Evolutionary conservation across 2,113 vertebrate species (phyloP).

Genomic region (Felis chaus): DNA sequence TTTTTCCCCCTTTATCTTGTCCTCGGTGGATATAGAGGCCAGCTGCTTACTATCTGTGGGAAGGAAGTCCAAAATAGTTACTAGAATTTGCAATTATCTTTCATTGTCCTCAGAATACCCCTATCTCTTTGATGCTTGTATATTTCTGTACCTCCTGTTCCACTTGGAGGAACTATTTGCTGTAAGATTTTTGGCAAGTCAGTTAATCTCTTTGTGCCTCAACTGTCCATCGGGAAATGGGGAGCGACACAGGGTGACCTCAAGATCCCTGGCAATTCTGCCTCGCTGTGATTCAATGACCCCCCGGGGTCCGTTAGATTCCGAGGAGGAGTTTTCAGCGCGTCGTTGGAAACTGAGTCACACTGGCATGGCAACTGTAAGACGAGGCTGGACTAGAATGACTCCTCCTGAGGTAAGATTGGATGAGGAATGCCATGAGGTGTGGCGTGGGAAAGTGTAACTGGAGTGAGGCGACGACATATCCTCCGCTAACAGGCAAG

Average conservation of each 20-base stretch:
- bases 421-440: not conserved
- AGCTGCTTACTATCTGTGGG: conserved; percentile 19
- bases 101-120: conserved; percentile 32
- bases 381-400: not conserved
- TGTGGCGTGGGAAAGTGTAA: not conserved
- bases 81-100: not conserved
- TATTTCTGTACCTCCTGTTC: not conserved
- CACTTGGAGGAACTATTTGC: not conserved
- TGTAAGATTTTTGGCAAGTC: not conserved
- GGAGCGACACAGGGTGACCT: not conserved
- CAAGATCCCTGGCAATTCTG: not conserved
- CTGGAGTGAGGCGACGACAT: not conserved
- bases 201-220: not conserved
- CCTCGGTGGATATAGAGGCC: not conserved
- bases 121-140: not conserved
- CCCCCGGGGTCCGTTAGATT: not conserved
- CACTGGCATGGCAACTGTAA: not conserved
- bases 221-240: not conserved
- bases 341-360: conserved; percentile 3
- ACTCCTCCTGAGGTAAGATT: not conserved
- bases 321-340: not conserved
- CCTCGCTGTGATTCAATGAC: not conserved
- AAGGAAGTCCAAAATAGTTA: not conserved
- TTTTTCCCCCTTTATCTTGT: not conserved
- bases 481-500: not conserved